Evolutionary conservation across 2,113 vertebrate genomes (phyloP).

Genomic region (Aphyosemion australe): DNA sequence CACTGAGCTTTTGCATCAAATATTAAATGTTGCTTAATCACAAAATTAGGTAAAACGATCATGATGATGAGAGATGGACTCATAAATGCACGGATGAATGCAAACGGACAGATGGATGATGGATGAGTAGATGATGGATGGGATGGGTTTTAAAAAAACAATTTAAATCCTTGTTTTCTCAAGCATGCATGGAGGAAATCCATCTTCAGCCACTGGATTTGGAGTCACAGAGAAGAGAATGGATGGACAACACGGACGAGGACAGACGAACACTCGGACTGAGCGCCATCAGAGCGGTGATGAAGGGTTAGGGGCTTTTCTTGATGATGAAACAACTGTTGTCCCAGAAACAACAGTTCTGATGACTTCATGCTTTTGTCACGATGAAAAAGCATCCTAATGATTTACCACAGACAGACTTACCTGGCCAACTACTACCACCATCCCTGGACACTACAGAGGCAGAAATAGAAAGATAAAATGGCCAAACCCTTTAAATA

Average conservation of each 20-base stretch:
- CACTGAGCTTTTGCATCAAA: not conserved
- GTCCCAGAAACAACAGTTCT: conserved; percentile 45
- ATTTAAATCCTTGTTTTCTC: conserved; percentile 41
- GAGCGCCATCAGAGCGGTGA: conserved; percentile 30
- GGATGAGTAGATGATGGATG: conserved; percentile 42
- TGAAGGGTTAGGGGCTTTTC: conserved; percentile 58
- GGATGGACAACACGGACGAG: conserved; percentile 31
- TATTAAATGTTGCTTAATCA: not conserved
- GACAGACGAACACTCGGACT: conserved; percentile 35
- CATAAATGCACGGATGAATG: conserved; percentile 42
- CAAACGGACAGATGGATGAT: conserved; percentile 42
- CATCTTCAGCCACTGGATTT: conserved; percentile 37
- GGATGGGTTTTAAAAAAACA: conserved; percentile 43
- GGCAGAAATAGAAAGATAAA: conserved; percentile 64
- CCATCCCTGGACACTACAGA: conserved; percentile 79
- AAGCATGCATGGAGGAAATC: conserved; percentile 61
- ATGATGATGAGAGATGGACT: conserved; percentile 45
- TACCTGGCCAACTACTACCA: conserved; percentile 76
- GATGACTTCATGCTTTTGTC: conserved; percentile 66
- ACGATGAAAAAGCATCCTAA: conserved; percentile 43
- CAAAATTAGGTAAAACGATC: not conserved
- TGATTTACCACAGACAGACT: conserved; percentile 68
- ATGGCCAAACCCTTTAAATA: conserved; percentile 38
- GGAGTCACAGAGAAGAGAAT: conserved; percentile 2
- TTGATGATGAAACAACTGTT: conserved; percentile 55